Evolutionary conservation across 2,888 invertebrate species (phyloP), one percentile per base, ranked within the genome.

Genomic region (Aleiodes testaceus): DNA sequence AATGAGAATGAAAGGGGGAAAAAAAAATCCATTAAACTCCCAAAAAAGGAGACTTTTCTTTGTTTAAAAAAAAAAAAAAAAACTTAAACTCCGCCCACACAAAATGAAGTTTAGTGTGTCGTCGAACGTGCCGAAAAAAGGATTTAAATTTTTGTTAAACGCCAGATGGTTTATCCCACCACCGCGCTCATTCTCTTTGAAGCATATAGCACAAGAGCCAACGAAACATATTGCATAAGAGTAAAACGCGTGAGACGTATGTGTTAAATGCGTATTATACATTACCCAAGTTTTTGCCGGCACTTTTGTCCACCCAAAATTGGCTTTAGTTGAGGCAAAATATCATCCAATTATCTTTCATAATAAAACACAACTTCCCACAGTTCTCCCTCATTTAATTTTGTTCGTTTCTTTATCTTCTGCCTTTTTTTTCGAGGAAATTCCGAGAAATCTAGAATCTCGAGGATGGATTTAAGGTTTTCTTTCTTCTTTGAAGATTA

Each of bases 91-190:
- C 74, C 79, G 79, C 78, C 78, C 78, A 80, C 80, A 77, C 78
- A 1, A 36, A 36, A 14, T 14, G 16, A 30, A 59, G 1, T 36
- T 36, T 59, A 11, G 77, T 77, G 72, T 79, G 78, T 79, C 79
- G 78, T 77, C 74, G 77, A 76, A 75, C 74, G 75, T 74, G 75
- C 77, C 77, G 77, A 81, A 80, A 63, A 80, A 81, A 80, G 75
- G 75, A 74, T 74, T 80, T 79, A 80, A 81, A 81, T 80, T 77
- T 79, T 80, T 78, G n/a, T 78, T 77, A 77, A 73, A 59, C 22
- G 76, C 80, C 80, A 80, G 78, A 81, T 80, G 81, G 78, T 76
- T 6, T 36, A 5, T 26, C 26, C 26, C 26, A 36, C 77, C 76
- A 67, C 74, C 16, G 20, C 63, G n/a, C 47, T 36, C 18, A 44